Evolutionary conservation across 2,797 vertebrate genomes (phyloP), one percentile per base, ranked within the genome.

Genomic region (Sebastes taczanowskii): DNA sequence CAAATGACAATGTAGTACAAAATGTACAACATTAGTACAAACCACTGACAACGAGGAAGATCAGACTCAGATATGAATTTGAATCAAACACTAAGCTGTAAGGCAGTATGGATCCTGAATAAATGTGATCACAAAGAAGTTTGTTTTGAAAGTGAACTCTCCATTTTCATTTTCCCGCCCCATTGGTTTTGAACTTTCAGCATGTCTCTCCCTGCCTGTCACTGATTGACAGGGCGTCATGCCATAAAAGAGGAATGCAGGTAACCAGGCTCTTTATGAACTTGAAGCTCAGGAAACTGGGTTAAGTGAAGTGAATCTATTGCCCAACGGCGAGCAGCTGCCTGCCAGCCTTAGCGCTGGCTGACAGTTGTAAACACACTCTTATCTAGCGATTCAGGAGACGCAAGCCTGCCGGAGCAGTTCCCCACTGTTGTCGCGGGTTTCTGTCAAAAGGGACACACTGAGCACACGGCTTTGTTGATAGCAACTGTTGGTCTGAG

Each of bases 311-410:
- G 84, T 82, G 85, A 90, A 73, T 86, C 71, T 87, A 70, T 91
- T 93, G 92, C 89, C 82, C 87, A 91, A 94, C 90, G 75, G 86
- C 30, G 72, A 84, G 88, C 84, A 92, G 91, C 90, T 90, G 91
- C 83, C 85, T 88, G 90, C 80, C 91, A 93, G 87, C 84, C 90
- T 91, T 89, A 89, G 87, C 75, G 4, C 76, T 58, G 79, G 88
- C 85, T 89, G 90, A 90, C 90, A 89, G 89, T 92, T 93, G 92
- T 94, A 93, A 94, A 93, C 91, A 93, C 74, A 63, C 81, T 92
- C 84, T 92, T 92, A 93, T 93, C 91, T 87, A 22, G 79, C 83
- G 77, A 81, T 86, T 86, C 80, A 84, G 83, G 83, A 91, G 88
- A 88, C 83, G 32, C 80, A 20, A 76, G 85, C 82, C 79, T 82